phyloP scores from a whole-genome alignment of 35 echinoderm and acorn worm species.

The Lytechinus variegatus region DNA sequence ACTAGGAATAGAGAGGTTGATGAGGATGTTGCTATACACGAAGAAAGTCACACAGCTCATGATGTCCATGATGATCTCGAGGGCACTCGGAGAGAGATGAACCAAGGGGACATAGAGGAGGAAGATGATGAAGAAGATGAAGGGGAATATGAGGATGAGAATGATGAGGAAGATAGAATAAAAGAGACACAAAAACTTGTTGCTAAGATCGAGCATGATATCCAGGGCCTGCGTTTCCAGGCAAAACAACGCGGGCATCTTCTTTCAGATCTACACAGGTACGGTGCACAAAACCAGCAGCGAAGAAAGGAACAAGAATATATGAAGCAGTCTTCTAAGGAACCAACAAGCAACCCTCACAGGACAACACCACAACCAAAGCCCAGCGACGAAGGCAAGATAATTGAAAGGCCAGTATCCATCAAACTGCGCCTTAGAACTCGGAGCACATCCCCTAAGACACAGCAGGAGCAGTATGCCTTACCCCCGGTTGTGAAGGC shows the following conservation, averaged over 20 bases:
- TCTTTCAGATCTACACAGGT: constrained; percentile 31
- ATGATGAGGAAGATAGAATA: constrained; percentile 34
- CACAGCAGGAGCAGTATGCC: background rate
- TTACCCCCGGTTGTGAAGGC: background rate
- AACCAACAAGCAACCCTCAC: background rate
- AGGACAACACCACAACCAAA: background rate
- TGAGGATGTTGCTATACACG: background rate
- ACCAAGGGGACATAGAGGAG: background rate
- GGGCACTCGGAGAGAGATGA: background rate
- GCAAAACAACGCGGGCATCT: constrained; percentile 36
- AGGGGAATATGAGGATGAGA: constrained; percentile 27
- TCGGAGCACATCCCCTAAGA: constrained; percentile 34
- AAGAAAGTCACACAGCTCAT: background rate
- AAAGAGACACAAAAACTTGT: constrained; percentile 43
- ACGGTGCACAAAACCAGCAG: constrained; percentile 4
- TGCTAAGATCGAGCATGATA: constrained; percentile 47
- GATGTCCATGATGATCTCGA: background rate
- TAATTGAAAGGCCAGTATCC: constrained; percentile 22
- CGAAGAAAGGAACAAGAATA: background rate
- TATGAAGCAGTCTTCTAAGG: background rate
- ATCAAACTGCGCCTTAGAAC: constrained; percentile 33
- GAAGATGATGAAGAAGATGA: constrained; percentile 30
- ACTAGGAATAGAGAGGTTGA: background rate
- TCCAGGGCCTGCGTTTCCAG: constrained; percentile 41
- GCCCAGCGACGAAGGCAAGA: constrained; percentile 39